A percentile compares a stretch with the other conserved stretches of the same genome.
Evolutionary conservation across 2,113 vertebrate genomes (phyloP).

Genomic region (Erythrolamprus reginae): DNA sequence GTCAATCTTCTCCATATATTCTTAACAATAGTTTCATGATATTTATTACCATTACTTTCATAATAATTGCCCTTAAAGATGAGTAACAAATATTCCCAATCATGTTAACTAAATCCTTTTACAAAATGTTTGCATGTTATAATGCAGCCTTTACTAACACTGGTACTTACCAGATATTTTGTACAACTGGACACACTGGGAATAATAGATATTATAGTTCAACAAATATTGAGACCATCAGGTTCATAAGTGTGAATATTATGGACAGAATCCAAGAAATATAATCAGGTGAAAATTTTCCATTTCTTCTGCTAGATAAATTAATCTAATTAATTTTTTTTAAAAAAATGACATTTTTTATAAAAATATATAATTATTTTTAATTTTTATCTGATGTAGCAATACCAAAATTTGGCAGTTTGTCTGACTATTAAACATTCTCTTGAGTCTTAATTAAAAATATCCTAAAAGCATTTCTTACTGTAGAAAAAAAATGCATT

Average conservation of each 20-base stretch:
- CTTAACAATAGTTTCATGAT: too few species aligned
- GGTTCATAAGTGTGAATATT: not conserved
- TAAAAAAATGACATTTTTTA: not conserved
- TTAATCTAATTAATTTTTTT: not conserved
- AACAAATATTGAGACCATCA: not conserved
- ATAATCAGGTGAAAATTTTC: not conserved
- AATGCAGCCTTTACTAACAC: not conserved
- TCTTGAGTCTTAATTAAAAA: slow-evolving; percentile 7
- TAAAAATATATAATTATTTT: not conserved
- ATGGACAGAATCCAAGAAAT: not conserved
- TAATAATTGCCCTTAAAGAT: too few species aligned
- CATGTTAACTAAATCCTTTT: too few species aligned
- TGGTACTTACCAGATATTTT: not conserved
- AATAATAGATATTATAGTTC: not conserved
- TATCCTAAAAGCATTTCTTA: not conserved
- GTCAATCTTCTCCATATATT: too few species aligned
- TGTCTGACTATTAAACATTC: slow-evolving; percentile 36
- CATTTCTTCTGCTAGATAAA: not conserved
- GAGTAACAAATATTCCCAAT: too few species aligned
- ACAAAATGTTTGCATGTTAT: not conserved
- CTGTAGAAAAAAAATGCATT: not conserved
- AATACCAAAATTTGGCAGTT: not conserved
- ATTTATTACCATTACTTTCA: too few species aligned
- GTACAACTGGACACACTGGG: not conserved
- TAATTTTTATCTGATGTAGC: not conserved